A percentile compares a stretch with the other conserved stretches of the same genome.
Conservation (phyloP, 1,140 invertebrate species). For the Hyposmocoma kahamanoa region DNA sequence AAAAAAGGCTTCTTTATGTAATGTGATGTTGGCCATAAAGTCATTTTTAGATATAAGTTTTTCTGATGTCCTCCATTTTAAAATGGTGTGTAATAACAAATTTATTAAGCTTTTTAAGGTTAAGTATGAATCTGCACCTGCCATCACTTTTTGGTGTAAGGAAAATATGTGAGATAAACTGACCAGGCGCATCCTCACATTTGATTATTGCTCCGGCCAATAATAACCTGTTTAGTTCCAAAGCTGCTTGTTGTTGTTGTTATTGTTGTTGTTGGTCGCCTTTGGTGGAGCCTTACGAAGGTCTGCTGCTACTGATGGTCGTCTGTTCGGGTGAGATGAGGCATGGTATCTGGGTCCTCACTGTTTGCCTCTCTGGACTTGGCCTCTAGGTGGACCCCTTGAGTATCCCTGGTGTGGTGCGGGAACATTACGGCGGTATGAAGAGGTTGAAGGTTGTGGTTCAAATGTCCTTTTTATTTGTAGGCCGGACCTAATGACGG, state of each 20-base stretch:
- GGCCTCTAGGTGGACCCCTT: background rate
- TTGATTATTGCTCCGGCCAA: background rate
- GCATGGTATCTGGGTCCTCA: background rate
- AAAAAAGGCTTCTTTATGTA: constrained; percentile 9
- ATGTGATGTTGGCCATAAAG: background rate
- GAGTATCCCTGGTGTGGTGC: background rate
- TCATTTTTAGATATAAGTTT: background rate
- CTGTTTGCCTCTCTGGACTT: background rate
- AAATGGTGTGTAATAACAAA: constrained; percentile 7
- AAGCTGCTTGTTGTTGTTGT: background rate
- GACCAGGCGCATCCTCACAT: background rate
- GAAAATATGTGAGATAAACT: constrained; percentile 8
- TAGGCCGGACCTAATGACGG: background rate
- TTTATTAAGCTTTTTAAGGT: constrained; percentile 8
- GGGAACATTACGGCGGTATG: background rate
- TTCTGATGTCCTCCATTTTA: constrained; percentile 12
- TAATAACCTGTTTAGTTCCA: background rate
- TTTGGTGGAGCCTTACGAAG: too few species aligned
- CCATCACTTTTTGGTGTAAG: constrained; percentile 11
- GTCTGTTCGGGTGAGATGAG: too few species aligned
- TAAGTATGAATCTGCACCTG: constrained; percentile 3
- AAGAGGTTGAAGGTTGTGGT: background rate
- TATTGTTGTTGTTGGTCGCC: too few species aligned
- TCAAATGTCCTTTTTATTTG: background rate
- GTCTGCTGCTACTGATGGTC: too few species aligned